These are phyloP conservation scores for Andrena camellia DNA, from an alignment of 2,888 invertebrate species.

Conservation along the genomic window DNA sequence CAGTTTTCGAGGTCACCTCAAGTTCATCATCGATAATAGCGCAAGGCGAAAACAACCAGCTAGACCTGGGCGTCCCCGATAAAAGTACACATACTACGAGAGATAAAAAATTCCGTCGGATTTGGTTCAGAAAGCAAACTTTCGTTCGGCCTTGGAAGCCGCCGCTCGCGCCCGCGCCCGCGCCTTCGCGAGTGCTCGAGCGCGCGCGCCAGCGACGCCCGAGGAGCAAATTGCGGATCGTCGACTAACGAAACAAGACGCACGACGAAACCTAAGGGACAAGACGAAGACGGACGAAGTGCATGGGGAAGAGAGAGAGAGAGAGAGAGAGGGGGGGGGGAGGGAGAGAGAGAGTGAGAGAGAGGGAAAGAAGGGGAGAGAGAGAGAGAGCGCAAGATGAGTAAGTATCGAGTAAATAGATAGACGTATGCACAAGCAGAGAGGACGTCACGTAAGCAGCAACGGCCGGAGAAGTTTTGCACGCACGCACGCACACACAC, in stretches of 20 bases:
- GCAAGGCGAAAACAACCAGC: slow-evolving; percentile 82
- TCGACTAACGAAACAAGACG: slow-evolving; percentile 44
- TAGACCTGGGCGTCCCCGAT: slow-evolving; percentile 82
- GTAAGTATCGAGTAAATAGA: slow-evolving; percentile 67
- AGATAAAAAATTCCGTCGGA: slow-evolving; percentile 76
- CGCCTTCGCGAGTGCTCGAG: slow-evolving; percentile 22
- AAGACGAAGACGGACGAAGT: background rate
- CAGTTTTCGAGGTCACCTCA: slow-evolving; percentile 83
- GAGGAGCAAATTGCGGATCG: slow-evolving; percentile 66
- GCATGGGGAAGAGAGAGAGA: background rate
- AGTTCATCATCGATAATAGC: slow-evolving; percentile 85
- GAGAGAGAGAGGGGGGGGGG: slow-evolving; percentile 27
- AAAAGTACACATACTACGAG: slow-evolving; percentile 72
- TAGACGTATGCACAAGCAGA: slow-evolving; percentile 57
- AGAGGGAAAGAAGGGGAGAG: slow-evolving; percentile 1
- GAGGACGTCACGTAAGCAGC: slow-evolving; percentile 57
- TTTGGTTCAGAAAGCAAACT: slow-evolving; percentile 71
- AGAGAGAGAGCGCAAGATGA: slow-evolving; percentile 30
- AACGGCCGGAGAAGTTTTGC: slow-evolving; percentile 50
- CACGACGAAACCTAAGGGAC: slow-evolving; percentile 7
- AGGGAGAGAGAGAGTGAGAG: slow-evolving; percentile 41
- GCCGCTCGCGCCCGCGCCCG: slow-evolving; percentile 47
- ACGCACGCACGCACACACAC: background rate
- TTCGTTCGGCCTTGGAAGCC: slow-evolving; percentile 72
- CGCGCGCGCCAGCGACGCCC: slow-evolving; percentile 34